A percentile compares a stretch with the other conserved stretches of the same genome.
phyloP scores from a whole-genome alignment of 2,888 invertebrate genomes.

The Lasioglossum morio region DNA sequence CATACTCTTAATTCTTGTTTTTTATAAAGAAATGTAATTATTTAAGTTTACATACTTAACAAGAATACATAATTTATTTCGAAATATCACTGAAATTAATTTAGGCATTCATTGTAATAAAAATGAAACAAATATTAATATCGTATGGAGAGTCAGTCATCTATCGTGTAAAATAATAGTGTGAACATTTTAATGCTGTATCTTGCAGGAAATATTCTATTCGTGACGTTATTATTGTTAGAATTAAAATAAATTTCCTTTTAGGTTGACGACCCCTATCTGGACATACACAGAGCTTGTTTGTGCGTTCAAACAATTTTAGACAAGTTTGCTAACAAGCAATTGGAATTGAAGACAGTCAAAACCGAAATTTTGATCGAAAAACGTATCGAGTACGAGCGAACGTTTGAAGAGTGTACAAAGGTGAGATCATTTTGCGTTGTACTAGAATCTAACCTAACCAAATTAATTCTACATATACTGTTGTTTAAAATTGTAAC shows the following conservation, averaged over 20 bases:
- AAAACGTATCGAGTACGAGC: slow-evolving; percentile 85
- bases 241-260: slow-evolving; percentile 49
- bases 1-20: no score
- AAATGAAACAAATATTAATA: no score
- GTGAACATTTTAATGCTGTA: neutral
- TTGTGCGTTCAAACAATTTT: slow-evolving; percentile 89
- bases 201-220: neutral
- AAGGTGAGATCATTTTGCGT: slow-evolving; percentile 78
- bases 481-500: no score
- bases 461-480: no score
- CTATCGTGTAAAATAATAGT: neutral
- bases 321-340: slow-evolving; percentile 88
- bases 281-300: slow-evolving; percentile 89
- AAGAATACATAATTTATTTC: no score
- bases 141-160: no score
- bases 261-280: slow-evolving; percentile 89
- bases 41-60: no score
- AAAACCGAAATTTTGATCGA: slow-evolving; percentile 86
- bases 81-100: no score
- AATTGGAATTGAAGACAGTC: slow-evolving; percentile 85
- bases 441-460: no score
- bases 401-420: slow-evolving; percentile 83
- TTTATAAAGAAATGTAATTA: no score
- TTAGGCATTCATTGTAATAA: no score
- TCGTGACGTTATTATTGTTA: neutral